Base-by-base conservation (phyloP, 2,888 invertebrate species). In the Eurois occulta region DNA sequence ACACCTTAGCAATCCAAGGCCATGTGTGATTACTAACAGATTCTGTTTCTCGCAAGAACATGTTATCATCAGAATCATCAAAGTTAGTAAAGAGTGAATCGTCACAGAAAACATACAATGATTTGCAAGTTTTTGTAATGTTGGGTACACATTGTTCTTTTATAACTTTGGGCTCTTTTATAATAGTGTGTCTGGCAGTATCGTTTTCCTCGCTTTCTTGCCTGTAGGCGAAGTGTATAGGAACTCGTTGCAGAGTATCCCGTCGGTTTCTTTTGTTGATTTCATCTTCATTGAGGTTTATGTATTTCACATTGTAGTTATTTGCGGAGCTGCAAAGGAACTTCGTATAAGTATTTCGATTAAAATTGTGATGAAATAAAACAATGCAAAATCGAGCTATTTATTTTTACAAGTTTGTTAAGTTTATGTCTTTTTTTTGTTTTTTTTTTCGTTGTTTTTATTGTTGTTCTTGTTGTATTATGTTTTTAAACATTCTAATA, bases 1-100 rank as follows among this genome's bases (percentile, higher is more conserved):
- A 98, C 72, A 99, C 95, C 88, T 98, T 97, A 0, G 97, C 98
- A 89, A 97, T 94, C 98, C 98, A 98, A 0, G 98, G 98, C 97
- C 97, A 97, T 78, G 94, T 91, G 32, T 91, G 83, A 18, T 88
- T 88, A 6, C 82, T 80, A 8, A 81, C 72, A 13, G 77, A 78
- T 72, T 91, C 89, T 1, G 90, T 87, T 76, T 90, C 88, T 85
- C 92, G 88, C 38, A 85, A 86, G 35, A 89, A 91, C 38, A 91
- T 67, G 72, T 91, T 94, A 87, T 94, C 91, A 41, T 41, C 65
- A 60, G 90, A 85, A 62, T 90, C 84, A 73, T 93, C 93, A 72
- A 94, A 94, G 80, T 95, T 90, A 48, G 95, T 95, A 77, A 92
- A 95, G 24, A 97, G 92, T 11, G 94, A 91, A 85, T 95, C 94